phyloP scores from a whole-genome alignment of 2,888 invertebrate species.

The Caenorhabditis sinica region DNA sequence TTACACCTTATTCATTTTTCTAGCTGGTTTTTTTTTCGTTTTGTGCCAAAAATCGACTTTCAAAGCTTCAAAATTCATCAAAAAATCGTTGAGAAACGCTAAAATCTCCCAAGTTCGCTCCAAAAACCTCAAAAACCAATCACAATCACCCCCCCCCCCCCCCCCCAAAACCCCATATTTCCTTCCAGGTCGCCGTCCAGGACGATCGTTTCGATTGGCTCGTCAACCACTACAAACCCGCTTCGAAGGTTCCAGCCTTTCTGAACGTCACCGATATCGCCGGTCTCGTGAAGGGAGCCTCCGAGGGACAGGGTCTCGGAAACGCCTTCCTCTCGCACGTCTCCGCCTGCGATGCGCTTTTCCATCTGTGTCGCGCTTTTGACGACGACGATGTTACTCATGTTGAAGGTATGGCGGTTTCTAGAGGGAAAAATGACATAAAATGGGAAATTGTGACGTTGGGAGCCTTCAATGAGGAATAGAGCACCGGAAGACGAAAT shows the following conservation, averaged over 20 bases:
- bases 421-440: too few species aligned
- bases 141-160: background rate
- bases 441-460: background rate
- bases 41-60: too few species aligned
- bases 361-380: conserved; percentile 96
- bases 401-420: conserved; percentile 90
- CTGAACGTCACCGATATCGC: conserved; percentile 98
- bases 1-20: too few species aligned
- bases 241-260: conserved; percentile 94
- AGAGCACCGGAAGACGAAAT: background rate
- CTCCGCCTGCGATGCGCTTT: conserved; percentile 97
- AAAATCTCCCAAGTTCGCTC: too few species aligned
- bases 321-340: conserved; percentile 99
- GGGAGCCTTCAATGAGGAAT: background rate
- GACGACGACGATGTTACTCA: conserved; percentile 98
- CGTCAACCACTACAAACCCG: conserved; percentile 94
- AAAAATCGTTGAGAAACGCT: too few species aligned
- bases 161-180: background rate
- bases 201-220: conserved; percentile 95
- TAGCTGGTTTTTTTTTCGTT: too few species aligned
- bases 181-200: conserved; percentile 93
- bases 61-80: too few species aligned
- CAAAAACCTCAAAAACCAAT: background rate
- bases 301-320: conserved; percentile 97
- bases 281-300: conserved; percentile 94